A percentile compares a stretch with the other conserved stretches of the same genome.
Conservation (phyloP, 2,888 invertebrate species). For the Emmelina monodactyla region DNA sequence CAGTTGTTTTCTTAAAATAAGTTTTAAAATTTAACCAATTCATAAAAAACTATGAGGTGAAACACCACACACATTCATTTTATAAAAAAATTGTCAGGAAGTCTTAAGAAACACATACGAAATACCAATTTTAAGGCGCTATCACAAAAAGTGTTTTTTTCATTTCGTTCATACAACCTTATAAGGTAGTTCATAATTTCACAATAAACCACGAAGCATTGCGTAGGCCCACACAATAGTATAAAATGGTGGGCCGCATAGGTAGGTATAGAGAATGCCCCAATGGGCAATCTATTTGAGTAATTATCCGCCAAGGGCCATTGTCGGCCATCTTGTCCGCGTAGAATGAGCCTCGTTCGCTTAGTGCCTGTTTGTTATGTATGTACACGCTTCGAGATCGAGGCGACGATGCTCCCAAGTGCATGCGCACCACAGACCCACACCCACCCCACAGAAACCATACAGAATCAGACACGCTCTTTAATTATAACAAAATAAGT, state of each 20-base stretch:
- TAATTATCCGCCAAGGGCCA: slow-evolving; percentile 64
- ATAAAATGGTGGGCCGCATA: slow-evolving; percentile 40
- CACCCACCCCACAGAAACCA: slow-evolving; percentile 24
- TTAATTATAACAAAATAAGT: slow-evolving; percentile 62
- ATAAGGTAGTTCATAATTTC: too few species aligned
- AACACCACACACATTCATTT: too few species aligned
- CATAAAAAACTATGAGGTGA: too few species aligned
- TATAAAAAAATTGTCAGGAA: too few species aligned
- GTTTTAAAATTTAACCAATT: too few species aligned
- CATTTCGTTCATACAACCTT: too few species aligned
- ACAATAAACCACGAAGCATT: too few species aligned
- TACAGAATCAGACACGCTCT: slow-evolving; percentile 33
- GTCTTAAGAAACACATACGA: too few species aligned
- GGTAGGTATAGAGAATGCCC: slow-evolving; percentile 56
- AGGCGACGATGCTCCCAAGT: slow-evolving; percentile 9
- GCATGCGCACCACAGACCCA: neutral
- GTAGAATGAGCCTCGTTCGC: slow-evolving; percentile 58
- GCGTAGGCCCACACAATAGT: too few species aligned
- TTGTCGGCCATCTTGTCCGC: slow-evolving; percentile 63
- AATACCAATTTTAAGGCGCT: too few species aligned
- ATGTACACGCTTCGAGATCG: slow-evolving; percentile 17
- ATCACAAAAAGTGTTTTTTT: too few species aligned
- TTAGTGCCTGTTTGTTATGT: slow-evolving; percentile 47
- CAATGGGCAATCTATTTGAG: slow-evolving; percentile 66
- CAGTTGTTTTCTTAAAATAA: too few species aligned